A percentile compares a stretch with the other conserved stretches of the same genome.
phyloP scores from a whole-genome alignment of 2,797 vertebrate species.

The Amblyopsis hoosieri region DNA sequence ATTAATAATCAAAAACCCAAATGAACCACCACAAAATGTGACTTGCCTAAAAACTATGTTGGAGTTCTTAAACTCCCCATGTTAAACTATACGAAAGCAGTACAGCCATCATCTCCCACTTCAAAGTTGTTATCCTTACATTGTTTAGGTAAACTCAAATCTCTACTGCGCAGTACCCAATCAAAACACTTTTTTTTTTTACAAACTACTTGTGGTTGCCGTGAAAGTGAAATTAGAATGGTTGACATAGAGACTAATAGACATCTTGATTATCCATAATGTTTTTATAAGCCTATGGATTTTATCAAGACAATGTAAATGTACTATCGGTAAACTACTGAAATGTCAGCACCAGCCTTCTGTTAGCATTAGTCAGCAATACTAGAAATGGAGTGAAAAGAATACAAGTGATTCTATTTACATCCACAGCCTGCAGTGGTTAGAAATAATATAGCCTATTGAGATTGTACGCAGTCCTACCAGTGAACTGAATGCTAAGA shows the following conservation, averaged over 20 bases:
- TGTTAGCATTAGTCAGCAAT: slow-evolving; percentile 37
- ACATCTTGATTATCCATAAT: slow-evolving; percentile 19
- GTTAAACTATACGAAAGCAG: slow-evolving; percentile 35
- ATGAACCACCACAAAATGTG: slow-evolving; percentile 34
- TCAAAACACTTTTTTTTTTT: slow-evolving; percentile 52
- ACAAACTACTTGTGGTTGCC: slow-evolving; percentile 54
- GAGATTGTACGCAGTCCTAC: slow-evolving; percentile 34
- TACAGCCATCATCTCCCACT: slow-evolving; percentile 34
- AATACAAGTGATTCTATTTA: slow-evolving; percentile 39
- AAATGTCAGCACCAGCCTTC: slow-evolving; percentile 52
- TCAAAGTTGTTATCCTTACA: slow-evolving; percentile 33
- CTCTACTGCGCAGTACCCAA: slow-evolving; percentile 44
- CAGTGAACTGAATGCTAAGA: slow-evolving; percentile 26
- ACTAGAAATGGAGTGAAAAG: slow-evolving; percentile 15
- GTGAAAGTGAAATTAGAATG: slow-evolving; percentile 18
- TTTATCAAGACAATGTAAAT: slow-evolving; percentile 10
- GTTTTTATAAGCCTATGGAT: slow-evolving; percentile 18
- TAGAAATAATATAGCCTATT: slow-evolving; percentile 36
- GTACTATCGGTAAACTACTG: slow-evolving; percentile 36
- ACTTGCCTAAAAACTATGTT: slow-evolving; percentile 40
- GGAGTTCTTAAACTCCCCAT: slow-evolving; percentile 23
- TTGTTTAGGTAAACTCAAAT: slow-evolving; percentile 55
- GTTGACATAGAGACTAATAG: slow-evolving; percentile 14
- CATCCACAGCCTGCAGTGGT: slow-evolving; percentile 21
- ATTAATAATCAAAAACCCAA: slow-evolving; percentile 23